Percentiles rank a stretch among this genome's conserved stretches.
Evolutionary conservation across 2,888 invertebrate species (phyloP).

Genomic region (Polietes domitor): DNA sequence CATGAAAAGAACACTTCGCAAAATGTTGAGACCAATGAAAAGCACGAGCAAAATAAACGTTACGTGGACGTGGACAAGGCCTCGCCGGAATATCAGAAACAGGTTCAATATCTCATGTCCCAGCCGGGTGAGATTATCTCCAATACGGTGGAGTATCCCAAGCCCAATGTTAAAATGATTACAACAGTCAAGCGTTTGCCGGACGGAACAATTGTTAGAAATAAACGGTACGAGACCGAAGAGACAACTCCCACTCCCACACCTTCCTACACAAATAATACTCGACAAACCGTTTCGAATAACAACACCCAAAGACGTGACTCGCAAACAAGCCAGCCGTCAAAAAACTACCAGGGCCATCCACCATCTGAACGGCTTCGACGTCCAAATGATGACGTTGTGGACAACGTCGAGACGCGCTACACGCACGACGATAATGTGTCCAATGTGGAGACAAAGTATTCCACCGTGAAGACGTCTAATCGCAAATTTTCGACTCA

Average conservation of each 20-base stretch:
- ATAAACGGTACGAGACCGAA: constrained; percentile 85
- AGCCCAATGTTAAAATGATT: constrained; percentile 85
- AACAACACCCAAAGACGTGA: constrained; percentile 51
- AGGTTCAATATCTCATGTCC: constrained; percentile 77
- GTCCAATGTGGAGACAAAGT: constrained; percentile 72
- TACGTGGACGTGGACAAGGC: constrained; percentile 79
- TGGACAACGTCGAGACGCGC: constrained; percentile 74
- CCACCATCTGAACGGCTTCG: constrained; percentile 27
- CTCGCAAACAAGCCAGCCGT: constrained; percentile 60
- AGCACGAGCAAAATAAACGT: constrained; percentile 76
- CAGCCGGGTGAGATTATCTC: constrained; percentile 82
- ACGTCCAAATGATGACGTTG: constrained; percentile 70
- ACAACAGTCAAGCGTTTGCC: constrained; percentile 86
- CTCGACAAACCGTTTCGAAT: constrained; percentile 58
- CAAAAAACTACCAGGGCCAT: constrained; percentile 50
- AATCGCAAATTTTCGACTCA: constrained; percentile 78
- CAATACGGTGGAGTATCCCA: constrained; percentile 84
- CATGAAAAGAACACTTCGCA: constrained; percentile 72
- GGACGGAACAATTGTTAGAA: constrained; percentile 86
- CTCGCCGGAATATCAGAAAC: constrained; percentile 79
- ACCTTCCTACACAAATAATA: constrained; percentile 40
- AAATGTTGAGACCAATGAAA: constrained; percentile 75
- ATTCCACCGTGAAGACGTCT: constrained; percentile 77
- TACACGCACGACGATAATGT: constrained; percentile 69
- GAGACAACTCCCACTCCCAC: constrained; percentile 70